phyloP scores from a whole-genome alignment of 2,797 vertebrate genomes.

The Chromobotia macracanthus region DNA sequence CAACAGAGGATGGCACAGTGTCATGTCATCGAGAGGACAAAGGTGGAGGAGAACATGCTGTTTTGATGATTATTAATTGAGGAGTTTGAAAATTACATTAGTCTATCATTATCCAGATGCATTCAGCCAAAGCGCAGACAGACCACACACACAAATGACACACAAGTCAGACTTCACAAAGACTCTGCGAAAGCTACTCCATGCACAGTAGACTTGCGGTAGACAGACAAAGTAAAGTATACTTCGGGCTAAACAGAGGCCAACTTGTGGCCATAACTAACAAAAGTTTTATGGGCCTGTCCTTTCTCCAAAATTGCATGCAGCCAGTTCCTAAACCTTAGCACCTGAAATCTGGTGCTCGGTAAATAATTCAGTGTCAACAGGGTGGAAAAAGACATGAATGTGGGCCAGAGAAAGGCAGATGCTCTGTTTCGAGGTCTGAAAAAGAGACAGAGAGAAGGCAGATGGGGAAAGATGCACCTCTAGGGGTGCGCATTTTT shows the following conservation, averaged over 20 bases:
- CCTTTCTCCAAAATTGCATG: neutral
- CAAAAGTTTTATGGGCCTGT: neutral
- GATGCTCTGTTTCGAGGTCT: neutral
- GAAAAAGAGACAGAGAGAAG: neutral
- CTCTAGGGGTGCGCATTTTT: constrained; percentile 9
- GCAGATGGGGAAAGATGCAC: constrained; percentile 7
- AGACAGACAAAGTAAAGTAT: neutral
- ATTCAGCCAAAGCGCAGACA: no score
- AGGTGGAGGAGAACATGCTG: no score
- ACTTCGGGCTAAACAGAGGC: neutral
- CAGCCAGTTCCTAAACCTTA: neutral
- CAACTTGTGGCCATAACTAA: neutral
- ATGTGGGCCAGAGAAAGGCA: constrained; percentile 14
- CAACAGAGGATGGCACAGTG: no score
- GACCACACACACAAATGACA: neutral
- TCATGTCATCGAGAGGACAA: no score
- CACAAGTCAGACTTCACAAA: neutral
- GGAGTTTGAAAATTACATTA: no score
- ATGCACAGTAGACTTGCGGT: neutral
- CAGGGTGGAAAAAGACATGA: neutral
- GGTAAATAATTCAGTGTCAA: constrained; percentile 34
- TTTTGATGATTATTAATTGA: no score
- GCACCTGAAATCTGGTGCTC: constrained; percentile 21
- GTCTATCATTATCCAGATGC: no score
- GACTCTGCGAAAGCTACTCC: no score